Conservation (phyloP, 2,113 vertebrate species). For the Raphicerus campestris region DNA sequence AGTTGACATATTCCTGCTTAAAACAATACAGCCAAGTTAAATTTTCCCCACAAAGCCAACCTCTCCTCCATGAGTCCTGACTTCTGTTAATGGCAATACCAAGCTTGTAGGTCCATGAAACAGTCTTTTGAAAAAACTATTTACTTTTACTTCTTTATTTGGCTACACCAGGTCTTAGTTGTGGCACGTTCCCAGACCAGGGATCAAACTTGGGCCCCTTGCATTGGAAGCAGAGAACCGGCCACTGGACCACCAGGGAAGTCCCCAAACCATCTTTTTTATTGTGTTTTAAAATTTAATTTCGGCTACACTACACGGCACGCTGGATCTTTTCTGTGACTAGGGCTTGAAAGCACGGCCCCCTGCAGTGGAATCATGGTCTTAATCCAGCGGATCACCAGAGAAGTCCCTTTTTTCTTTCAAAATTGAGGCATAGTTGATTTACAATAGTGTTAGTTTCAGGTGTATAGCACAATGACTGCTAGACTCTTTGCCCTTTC, state of each 20-base stretch:
- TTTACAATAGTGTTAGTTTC: background rate
- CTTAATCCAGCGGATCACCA: background rate
- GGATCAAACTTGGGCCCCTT: background rate
- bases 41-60: too few relatives aligned
- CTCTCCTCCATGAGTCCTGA: background rate
- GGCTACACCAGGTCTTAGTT: background rate
- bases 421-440: background rate
- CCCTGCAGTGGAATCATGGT: background rate
- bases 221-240: background rate
- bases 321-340: background rate
- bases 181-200: background rate
- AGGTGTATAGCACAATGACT: background rate
- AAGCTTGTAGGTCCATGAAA: background rate
- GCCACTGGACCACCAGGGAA: background rate
- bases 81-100: background rate
- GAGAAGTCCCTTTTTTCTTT: background rate
- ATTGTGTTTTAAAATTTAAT: background rate
- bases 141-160: background rate
- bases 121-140: background rate
- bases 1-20: background rate
- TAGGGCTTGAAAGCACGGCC: accelerated
- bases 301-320: background rate
- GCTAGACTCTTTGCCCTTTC: background rate
- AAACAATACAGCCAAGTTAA: background rate
- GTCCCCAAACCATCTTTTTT: background rate